Percentiles rank a stretch among this genome's conserved stretches.
Conservation (phyloP, 2,888 invertebrate species). For the Oxystoma pomonae region DNA sequence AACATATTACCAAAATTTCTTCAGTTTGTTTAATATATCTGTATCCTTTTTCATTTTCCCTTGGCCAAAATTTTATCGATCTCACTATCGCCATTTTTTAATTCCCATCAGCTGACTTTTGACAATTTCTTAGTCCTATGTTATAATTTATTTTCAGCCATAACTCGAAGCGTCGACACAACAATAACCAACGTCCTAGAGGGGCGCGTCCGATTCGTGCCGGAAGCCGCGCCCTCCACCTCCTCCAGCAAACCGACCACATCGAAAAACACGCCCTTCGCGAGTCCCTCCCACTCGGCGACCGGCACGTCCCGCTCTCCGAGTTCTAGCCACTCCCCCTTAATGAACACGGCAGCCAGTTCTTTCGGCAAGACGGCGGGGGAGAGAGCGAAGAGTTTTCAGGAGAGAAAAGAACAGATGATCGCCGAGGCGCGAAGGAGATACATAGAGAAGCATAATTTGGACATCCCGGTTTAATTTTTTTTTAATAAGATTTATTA, state of each 20-base stretch:
- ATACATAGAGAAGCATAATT: conserved; percentile 74
- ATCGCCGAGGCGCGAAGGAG: conserved; percentile 71
- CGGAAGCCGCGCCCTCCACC: conserved; percentile 42
- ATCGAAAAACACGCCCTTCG: conserved; percentile 9
- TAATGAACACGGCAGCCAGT: conserved; percentile 43
- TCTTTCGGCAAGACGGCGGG: conserved; percentile 55
- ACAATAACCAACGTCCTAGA: conserved; percentile 80
- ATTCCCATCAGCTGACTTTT: no score
- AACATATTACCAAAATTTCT: no score
- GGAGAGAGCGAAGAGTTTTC: conserved; percentile 69
- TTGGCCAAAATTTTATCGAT: no score
- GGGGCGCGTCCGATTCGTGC: conserved; percentile 63
- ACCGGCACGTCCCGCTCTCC: conserved; percentile 3
- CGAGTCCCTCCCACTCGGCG: conserved; percentile 22
- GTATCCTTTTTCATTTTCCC: no score
- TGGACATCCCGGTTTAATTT: conserved; percentile 44
- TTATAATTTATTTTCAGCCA: conserved; percentile 49
- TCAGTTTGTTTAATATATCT: no score
- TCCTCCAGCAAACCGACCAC: conserved; percentile 20
- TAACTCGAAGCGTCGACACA: conserved; percentile 70
- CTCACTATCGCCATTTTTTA: no score
- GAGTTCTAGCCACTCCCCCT: conserved; percentile 10
- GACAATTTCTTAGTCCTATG: no score
- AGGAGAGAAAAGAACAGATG: conserved; percentile 73
- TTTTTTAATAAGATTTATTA: no score